Evolutionary conservation across 2,797 vertebrate genomes (phyloP).

Genomic region (Argya squamiceps): DNA sequence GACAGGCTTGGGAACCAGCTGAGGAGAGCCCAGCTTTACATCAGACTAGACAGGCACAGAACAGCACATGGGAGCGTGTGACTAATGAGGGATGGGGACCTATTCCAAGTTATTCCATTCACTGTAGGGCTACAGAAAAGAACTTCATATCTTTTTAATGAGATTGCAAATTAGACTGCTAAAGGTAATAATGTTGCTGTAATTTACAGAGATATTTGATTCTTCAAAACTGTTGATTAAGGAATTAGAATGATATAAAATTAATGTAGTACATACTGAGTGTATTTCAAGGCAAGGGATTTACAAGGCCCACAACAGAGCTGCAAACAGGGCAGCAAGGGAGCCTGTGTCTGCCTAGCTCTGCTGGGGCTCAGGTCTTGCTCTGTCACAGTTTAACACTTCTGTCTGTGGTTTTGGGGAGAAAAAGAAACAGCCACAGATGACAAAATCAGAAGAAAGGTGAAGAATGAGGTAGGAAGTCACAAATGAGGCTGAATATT

Average conservation of each 20-base stretch:
- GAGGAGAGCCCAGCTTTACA: neutral
- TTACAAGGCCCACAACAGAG: neutral
- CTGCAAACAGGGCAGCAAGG: neutral
- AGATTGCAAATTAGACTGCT: slow-evolving; percentile 30
- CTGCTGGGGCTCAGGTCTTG: neutral
- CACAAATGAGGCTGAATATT: rapidly evolving
- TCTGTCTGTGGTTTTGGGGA: neutral
- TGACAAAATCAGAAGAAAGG: neutral
- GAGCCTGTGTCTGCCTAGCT: neutral
- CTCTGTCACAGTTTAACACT: neutral
- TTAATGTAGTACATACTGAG: neutral
- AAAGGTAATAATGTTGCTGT: slow-evolving; percentile 29
- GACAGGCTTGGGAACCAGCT: neutral
- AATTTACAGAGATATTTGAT: slow-evolving; percentile 27
- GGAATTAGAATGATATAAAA: slow-evolving; percentile 23
- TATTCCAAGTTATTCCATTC: neutral
- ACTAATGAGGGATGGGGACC: neutral
- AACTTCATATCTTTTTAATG: slow-evolving; percentile 36
- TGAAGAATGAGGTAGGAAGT: neutral
- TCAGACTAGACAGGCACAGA: neutral
- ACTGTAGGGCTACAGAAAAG: slow-evolving; percentile 10
- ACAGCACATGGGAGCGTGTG: neutral
- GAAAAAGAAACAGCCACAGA: neutral
- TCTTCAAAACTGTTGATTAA: slow-evolving; percentile 53
- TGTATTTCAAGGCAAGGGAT: neutral